These are phyloP conservation scores for Etheostoma cragini DNA, from an alignment of 2,113 vertebrate species.

Conservation along the genomic window DNA sequence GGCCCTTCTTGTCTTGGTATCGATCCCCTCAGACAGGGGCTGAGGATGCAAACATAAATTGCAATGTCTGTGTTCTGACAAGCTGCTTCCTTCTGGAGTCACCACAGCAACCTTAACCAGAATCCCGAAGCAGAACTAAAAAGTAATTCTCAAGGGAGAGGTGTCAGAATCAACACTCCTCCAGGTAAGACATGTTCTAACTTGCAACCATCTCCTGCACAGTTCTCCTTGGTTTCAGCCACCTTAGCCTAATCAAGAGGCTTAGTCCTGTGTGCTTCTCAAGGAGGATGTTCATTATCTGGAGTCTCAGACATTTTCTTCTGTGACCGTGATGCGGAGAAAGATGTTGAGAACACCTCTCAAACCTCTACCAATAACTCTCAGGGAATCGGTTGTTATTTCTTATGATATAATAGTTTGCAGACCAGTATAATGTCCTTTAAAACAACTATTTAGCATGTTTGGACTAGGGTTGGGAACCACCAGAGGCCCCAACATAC, in stretches of 20 bases:
- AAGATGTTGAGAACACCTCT: background rate
- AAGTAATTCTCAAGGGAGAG: background rate
- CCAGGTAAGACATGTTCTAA: background rate
- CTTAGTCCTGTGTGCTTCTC: too few species aligned
- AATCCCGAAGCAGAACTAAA: background rate
- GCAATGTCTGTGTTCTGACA: background rate
- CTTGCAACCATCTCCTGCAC: background rate
- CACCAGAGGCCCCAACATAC: too few species aligned
- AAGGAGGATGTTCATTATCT: background rate
- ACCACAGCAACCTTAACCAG: background rate
- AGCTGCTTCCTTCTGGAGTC: background rate
- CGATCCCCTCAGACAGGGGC: constrained; percentile 7
- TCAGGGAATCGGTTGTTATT: background rate
- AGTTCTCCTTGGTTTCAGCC: background rate
- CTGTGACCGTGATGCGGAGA: background rate
- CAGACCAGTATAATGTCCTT: background rate
- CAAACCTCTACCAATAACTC: background rate
- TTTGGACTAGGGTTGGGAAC: background rate
- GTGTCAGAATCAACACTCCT: background rate
- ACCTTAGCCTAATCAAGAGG: background rate
- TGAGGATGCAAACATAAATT: constrained; percentile 12
- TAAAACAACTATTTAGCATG: background rate
- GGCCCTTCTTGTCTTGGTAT: constrained; percentile 1
- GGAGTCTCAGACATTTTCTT: too few species aligned
- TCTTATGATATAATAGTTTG: background rate